Evolutionary conservation across 92 coral and sea anemone species (phyloP), one percentile per base, ranked within the genome.

Genomic region (Parazoanthus atlanticus): DNA sequence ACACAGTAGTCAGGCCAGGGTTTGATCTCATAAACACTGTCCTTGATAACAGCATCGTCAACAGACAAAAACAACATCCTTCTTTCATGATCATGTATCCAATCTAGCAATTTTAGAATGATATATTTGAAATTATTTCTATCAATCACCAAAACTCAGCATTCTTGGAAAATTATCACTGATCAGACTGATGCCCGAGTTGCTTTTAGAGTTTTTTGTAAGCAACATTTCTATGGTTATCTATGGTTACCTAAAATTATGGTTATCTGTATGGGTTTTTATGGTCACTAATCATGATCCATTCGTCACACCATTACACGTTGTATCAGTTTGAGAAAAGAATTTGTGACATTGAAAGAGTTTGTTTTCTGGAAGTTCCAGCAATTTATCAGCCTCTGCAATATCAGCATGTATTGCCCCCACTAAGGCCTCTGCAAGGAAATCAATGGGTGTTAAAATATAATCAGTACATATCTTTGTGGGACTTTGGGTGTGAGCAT

Each of bases 381-480:
- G 86, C 47, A 89, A 89, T 61, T 93, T 93, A 78, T 97, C 92
- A 25, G 98, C 98, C 70, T 94, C 93, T 32, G 85, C 92, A 29
- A 97, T 95, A 85, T 97, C 99, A 64, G 88, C 54, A 29, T 93
- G 94, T 56, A 97, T 97, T 29, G 97, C 99, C 43, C 95, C 96
- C 74, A 97, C 96, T 19, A 97, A 93, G 29, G 97, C 85, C 30
- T 97, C 99, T 97, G 94, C n/a, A 65, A 38, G 54, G 28, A 73
- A 78, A 49, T 13, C 46, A 7, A 77, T 7, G 82, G 26, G 26
- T 1, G 69, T 21, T 61, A 25, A 56, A 21, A 56, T 16, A 56
- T 12, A 11, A 46, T 56, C 25, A 56, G 66, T 56, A 56, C 5
- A 56, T 56, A 56, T 17, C 23, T 56, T 16, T 17, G n/a, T 17